Conservation (phyloP, 1,140 invertebrate genomes). For the Chymomyza costata region DNA sequence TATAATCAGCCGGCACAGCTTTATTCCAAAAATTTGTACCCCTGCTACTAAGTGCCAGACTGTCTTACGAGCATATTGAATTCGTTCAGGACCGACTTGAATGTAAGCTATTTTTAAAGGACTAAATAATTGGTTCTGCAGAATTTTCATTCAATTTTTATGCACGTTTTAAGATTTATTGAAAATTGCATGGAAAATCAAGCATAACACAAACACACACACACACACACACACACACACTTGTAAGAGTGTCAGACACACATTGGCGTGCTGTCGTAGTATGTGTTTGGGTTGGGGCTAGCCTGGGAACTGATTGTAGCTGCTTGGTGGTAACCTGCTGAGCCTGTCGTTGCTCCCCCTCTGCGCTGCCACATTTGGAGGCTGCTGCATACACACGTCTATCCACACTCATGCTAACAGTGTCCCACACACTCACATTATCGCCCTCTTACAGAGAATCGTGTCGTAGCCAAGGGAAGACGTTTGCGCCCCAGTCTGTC, state of each 20-base stretch:
- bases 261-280: neutral
- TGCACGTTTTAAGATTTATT: conserved; percentile 45
- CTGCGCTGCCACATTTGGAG: neutral
- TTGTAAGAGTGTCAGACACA: neutral
- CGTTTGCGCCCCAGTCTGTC: neutral
- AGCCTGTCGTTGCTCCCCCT: neutral
- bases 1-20: no score
- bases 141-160: conserved; percentile 32
- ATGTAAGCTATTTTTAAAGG: no score
- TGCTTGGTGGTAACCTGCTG: neutral
- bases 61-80: no score
- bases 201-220: neutral
- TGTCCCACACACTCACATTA: no score
- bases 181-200: conserved; percentile 36
- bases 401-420: no score
- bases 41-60: no score
- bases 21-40: no score
- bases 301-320: conserved; percentile 7
- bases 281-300: no score
- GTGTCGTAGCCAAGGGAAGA: neutral
- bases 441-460: no score
- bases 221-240: neutral
- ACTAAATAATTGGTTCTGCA: conserved; percentile 51
- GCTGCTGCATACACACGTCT: no score
- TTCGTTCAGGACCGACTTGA: no score